Base-by-base conservation (phyloP, 2,888 invertebrate genomes). In the Cosmorhoe ocellata region DNA sequence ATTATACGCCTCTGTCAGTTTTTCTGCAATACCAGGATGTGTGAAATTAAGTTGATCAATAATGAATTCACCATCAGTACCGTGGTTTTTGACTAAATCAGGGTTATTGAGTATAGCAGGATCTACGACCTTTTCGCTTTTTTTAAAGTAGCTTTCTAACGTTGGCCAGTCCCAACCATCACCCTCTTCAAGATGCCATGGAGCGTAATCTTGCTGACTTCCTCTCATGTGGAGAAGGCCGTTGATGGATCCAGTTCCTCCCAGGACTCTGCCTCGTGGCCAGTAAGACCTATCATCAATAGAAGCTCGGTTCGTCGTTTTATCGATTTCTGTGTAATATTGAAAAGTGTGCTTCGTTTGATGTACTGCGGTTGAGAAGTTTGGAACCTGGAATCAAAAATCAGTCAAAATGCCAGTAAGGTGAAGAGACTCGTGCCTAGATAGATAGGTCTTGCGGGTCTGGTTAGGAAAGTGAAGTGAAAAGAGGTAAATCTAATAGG, bases 31-130 rank as follows among this genome's bases (percentile, higher is more conserved):
- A n/a, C 76, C 73, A 8, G 67, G 61, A 47, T 86, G 78, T 0
- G 87, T 84, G 13, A 73, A 84, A 49, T 89, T 89, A 0, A 91
- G 74, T 64, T 90, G 79, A 63, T 92, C 90, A 3, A 92, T 76
- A 12, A 87, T 71, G 51, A 91, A 82, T 52, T 89, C 86, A 18
- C 92, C 92, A 26, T 89, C 84, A 0, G 79, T 81, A 0, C 91
- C 91, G 45, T 91, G 87, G 50, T 89, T 71, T 55, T 81, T 69
- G 46, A 61, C 58, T 33, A 88, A 58, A 40, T 80, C 65, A 4
- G 83, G 79, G 44, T 85, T 76, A 24, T 80, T 81, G 1, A 82
- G 60, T 48, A 89, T 89, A 13, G 66, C 72, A 0, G 87, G 86
- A 34, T 89, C 88, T 0, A 84, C 51, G 1, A 86, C 66, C 60